Base-by-base conservation (phyloP, 2,888 invertebrate species). In the Elmis aenea region DNA sequence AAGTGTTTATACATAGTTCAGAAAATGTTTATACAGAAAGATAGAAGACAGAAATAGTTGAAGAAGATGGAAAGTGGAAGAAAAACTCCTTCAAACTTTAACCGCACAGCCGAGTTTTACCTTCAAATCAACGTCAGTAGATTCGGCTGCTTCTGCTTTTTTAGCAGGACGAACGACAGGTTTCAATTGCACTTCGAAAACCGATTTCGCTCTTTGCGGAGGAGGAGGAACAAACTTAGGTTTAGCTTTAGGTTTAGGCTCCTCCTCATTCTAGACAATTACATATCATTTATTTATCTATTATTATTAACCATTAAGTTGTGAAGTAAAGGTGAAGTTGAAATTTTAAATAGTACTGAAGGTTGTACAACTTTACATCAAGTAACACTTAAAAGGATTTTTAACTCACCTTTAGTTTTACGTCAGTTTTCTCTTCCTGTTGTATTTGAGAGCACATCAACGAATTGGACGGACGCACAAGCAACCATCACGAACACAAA, bases 101-200 rank as follows among this genome's bases (percentile, higher is more conserved):
- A 18, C 24, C 11, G 26, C 26, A 29, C 15, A 27, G 27, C 12
- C 18, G 20, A 18, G 12, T 28, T 33, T 38, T 69, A 69, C 69
- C 67, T 69, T 68, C 47, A 67, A 49, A 13, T 63, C 62, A 32
- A 50, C 38, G 41, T 64, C 67, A 42, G 52, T 48, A 39, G 59
- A 39, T 42, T 55, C 55, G 38, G 57, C 64, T 53, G 64, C 55
- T 48, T 66, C 58, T 40, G 57, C 40, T 55, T 67, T 58, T 52
- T 67, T 67, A 33, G 57, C 64, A 43, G 64, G 66, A 51, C 66
- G 67, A 53, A 59, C 58, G 47, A 74, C 70, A 28, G 78, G 79
- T 66, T 79, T 80, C 57, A 80, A 72, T 59, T 77, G 75, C 49
- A 79, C 65, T 48, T 67, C 68, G 57, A 76, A 65, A 66, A 80